A percentile compares a stretch with the other conserved stretches of the same genome.
Conservation (phyloP, 1,140 invertebrate species). For the Meloidogyne chitwoodi region DNA sequence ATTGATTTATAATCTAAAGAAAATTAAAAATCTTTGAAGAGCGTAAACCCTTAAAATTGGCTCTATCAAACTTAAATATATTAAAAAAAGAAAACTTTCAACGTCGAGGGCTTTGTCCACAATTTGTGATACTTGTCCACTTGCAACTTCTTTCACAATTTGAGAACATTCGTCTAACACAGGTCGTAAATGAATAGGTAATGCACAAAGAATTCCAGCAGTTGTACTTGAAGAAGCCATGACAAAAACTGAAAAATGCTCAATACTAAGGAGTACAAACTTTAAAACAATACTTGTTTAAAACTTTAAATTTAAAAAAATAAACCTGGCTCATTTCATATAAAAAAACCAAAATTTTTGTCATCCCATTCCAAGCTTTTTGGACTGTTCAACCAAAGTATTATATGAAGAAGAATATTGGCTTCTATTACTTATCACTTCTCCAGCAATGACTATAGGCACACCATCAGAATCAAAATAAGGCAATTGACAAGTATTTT, state of each 20-base stretch:
- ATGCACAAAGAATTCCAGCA: constrained; percentile 37
- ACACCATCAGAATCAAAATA: constrained; percentile 46
- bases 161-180: constrained; percentile 32
- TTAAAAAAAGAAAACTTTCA: background rate
- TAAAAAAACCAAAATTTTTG: constrained; percentile 45
- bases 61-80: too few species aligned
- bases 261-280: constrained; percentile 39
- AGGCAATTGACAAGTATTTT: too few species aligned
- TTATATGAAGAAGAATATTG: constrained; percentile 33
- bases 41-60: background rate
- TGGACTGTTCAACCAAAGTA: constrained; percentile 44
- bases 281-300: background rate
- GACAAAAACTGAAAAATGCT: constrained; percentile 39
- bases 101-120: constrained; percentile 8
- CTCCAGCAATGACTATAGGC: constrained; percentile 43
- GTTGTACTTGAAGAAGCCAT: constrained; percentile 45
- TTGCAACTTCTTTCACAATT: constrained; percentile 30
- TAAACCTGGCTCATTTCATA: constrained; percentile 33
- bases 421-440: constrained; percentile 36
- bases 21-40: too few species aligned
- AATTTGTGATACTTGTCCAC: background rate
- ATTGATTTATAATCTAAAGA: too few species aligned
- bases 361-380: constrained; percentile 42
- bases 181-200: constrained; percentile 31
- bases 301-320: background rate